A percentile compares a stretch with the other conserved stretches of the same genome.
phyloP scores from a whole-genome alignment of 64 coral and sea anemone genomes.

The Montipora capricornis region DNA sequence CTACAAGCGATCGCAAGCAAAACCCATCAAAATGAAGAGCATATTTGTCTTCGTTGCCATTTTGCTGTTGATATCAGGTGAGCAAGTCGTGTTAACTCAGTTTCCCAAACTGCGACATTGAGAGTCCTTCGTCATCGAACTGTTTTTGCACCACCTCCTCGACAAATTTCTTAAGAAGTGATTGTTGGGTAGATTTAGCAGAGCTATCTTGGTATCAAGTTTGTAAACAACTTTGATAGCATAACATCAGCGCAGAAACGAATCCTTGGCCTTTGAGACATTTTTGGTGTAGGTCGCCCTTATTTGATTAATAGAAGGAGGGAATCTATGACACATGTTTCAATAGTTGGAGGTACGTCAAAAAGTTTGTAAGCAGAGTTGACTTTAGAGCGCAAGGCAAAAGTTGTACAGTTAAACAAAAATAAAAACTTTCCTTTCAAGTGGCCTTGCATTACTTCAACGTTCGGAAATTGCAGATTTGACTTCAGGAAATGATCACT shows the following conservation, averaged over 20 bases:
- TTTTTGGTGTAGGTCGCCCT: too few relatives aligned
- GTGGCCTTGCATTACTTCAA: not conserved
- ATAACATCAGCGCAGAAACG: too few relatives aligned
- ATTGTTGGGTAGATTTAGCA: too few relatives aligned
- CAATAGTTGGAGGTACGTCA: too few relatives aligned
- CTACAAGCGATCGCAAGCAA: not conserved
- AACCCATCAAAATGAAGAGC: not conserved
- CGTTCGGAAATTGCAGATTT: slow-evolving; percentile 30
- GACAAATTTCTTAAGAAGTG: too few relatives aligned
- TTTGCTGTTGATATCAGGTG: slow-evolving; percentile 29
- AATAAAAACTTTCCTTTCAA: not conserved
- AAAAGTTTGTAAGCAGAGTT: not conserved
- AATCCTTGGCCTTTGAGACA: too few relatives aligned
- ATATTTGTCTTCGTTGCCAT: not conserved
- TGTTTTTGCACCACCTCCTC: too few relatives aligned
- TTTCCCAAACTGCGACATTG: not conserved
- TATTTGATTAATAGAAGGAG: not conserved
- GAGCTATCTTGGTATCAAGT: too few relatives aligned
- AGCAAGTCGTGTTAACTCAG: not conserved
- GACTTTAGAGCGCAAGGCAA: not conserved
- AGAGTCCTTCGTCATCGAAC: not conserved
- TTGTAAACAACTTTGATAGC: too few relatives aligned
- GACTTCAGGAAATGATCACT: not conserved
- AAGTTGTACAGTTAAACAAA: not conserved
- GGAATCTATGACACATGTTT: not conserved